A percentile compares a stretch with the other conserved stretches of the same genome.
phyloP scores from a whole-genome alignment of 1,140 invertebrate genomes.

The Thaumetopoea pityocampa region DNA sequence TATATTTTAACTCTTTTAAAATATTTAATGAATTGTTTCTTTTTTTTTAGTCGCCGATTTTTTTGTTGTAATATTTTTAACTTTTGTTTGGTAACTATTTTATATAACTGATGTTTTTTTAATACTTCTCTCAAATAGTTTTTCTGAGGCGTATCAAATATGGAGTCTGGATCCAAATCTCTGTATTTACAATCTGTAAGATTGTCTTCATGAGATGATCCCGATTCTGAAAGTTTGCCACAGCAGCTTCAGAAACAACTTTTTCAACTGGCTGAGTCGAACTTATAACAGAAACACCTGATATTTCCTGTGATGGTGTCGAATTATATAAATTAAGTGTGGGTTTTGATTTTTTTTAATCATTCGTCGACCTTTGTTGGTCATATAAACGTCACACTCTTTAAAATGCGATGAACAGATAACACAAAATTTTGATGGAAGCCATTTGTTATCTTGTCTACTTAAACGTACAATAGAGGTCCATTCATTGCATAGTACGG shows the following conservation, averaged over 20 bases:
- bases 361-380: neutral
- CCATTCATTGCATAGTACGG: too few species aligned
- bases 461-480: too few species aligned
- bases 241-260: too few species aligned
- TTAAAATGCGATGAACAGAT: constrained; percentile 6
- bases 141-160: neutral
- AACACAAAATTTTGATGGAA: neutral
- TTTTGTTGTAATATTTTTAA: constrained; percentile 1
- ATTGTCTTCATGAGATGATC: too few species aligned
- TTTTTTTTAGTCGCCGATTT: constrained; percentile 2
- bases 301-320: too few species aligned
- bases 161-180: too few species aligned
- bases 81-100: neutral
- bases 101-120: neutral
- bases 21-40: neutral
- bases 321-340: too few species aligned
- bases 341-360: too few species aligned
- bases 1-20: constrained; percentile 1
- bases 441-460: neutral
- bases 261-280: too few species aligned
- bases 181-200: too few species aligned
- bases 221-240: too few species aligned
- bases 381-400: neutral
- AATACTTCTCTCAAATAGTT: neutral
- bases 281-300: too few species aligned